Percentiles rank a stretch among this genome's conserved stretches.
phyloP scores from a whole-genome alignment of 1,140 invertebrate genomes.

The Potamilus streckersoni region DNA sequence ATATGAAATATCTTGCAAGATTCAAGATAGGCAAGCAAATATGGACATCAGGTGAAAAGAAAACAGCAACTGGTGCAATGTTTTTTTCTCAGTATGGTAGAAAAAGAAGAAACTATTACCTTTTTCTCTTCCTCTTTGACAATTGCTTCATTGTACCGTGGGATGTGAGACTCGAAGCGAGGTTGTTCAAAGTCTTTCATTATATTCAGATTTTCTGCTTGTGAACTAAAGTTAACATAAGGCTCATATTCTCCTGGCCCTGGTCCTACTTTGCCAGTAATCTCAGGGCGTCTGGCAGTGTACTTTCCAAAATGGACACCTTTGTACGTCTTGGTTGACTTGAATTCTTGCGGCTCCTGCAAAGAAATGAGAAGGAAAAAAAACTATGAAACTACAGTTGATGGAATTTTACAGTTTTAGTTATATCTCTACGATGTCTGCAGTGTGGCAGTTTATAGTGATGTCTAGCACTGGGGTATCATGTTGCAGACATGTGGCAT shows the following conservation, averaged over 20 bases:
- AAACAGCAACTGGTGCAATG: too few species aligned
- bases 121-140: conserved; percentile 62
- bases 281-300: conserved; percentile 55
- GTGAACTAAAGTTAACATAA: conserved; percentile 29
- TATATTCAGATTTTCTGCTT: conserved; percentile 60
- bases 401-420: background rate
- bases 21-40: too few species aligned
- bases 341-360: conserved; percentile 37
- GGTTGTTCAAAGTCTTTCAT: conserved; percentile 36
- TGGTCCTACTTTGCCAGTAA: conserved; percentile 56
- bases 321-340: conserved; percentile 58
- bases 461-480: too few species aligned
- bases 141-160: conserved; percentile 64
- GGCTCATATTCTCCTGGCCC: conserved; percentile 68
- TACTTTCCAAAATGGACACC: conserved; percentile 65
- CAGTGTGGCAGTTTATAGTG: too few species aligned
- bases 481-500: too few species aligned
- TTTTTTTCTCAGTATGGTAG: too few species aligned
- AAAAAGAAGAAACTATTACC: conserved; percentile 33
- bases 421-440: too few species aligned
- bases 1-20: too few species aligned
- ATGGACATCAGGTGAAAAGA: too few species aligned
- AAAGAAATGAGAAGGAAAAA: background rate
- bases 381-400: background rate
- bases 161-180: conserved; percentile 59